Evolutionary conservation across 2,113 vertebrate genomes (phyloP).

Genomic region (Vimba vimba): DNA sequence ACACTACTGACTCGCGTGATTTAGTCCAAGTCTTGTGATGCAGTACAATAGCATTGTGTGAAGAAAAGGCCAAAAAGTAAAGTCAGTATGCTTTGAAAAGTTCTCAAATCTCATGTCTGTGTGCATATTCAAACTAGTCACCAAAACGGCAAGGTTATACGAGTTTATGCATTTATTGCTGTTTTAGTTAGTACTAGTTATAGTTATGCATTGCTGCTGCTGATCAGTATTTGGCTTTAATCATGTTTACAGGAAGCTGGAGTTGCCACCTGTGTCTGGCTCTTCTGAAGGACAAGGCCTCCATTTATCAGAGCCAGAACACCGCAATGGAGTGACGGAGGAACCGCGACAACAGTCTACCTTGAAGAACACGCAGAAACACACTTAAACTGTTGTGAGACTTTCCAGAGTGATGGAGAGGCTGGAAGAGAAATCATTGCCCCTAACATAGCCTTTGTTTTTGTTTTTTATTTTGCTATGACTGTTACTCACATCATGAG

Average conservation of each 20-base stretch:
- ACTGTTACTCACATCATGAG: constrained; percentile 64
- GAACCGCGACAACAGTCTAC: constrained; percentile 52
- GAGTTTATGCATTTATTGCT: not conserved
- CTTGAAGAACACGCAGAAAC: constrained; percentile 14
- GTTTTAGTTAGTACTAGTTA: not conserved
- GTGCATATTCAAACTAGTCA: not conserved
- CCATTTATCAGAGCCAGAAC: constrained; percentile 96
- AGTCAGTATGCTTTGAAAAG: not conserved
- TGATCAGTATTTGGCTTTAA: constrained; percentile 1
- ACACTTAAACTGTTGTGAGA: not conserved
- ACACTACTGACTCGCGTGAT: not conserved
- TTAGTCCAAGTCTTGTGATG: not conserved
- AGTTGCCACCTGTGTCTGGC: constrained; percentile 97
- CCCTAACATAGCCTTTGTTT: constrained; percentile 40
- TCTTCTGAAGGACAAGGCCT: constrained; percentile 95
- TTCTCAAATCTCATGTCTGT: not conserved
- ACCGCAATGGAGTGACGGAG: constrained; percentile 76
- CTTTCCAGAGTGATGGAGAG: not conserved
- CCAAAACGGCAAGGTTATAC: not conserved
- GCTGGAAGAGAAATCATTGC: not conserved
- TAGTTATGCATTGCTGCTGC: not conserved
- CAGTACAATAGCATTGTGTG: not conserved
- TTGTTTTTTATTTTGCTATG: constrained; percentile 34
- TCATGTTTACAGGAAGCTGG: constrained; percentile 85
- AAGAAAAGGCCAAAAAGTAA: not conserved